Base-by-base conservation (phyloP, 2,797 vertebrate species). In the Darevskia nairensis region DNA sequence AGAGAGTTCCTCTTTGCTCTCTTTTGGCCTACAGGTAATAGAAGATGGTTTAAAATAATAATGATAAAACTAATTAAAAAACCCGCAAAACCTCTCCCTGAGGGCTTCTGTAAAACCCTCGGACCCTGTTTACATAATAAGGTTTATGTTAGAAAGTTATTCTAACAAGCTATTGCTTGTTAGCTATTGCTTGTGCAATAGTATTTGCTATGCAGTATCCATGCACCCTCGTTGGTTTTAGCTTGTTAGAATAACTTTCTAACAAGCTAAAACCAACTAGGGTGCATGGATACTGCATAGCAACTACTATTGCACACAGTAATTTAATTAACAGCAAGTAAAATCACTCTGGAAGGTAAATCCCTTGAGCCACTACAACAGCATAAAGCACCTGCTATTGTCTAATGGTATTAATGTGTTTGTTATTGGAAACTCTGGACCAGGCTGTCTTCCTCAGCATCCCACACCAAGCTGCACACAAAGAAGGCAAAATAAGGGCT, bases 321-420 rank as follows among this genome's bases (percentile, higher is more conserved):
- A 85, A 88, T 50, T 69, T 85, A 78, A 83, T 85, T 2, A 69
- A 68, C 69, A 89, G 50, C 64, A 91, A 91, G 32, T 39, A 13
- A 87, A 86, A 86, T 86, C 23, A 3, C 86, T 3, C 55, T 86
- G 1, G 0, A 39, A 92, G 32, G 19, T 76, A 89, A 92, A 64
- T 15, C 25, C 39, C 77, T 5, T 44, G 88, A 17, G 10, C 64
- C 88, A 32, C 19, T 46, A 66, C 27, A 86, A 50, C 32, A 88
- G 8, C 39, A 50, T 82, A 50, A 55, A 86, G 6, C 21, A 82
- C 46, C 59, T 89, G 44, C 19, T 85, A 59, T 71, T 88, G 74
- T 86, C 78, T 85, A 81, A 76, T 75, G 1, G 79, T 88, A 82
- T 44, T 82, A 8, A 23, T 71, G 13, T 6, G 27, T 80, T 81